A percentile compares a stretch with the other conserved stretches of the same genome.
Conservation (phyloP, 2,888 invertebrate species). For the Perdita meconis region DNA sequence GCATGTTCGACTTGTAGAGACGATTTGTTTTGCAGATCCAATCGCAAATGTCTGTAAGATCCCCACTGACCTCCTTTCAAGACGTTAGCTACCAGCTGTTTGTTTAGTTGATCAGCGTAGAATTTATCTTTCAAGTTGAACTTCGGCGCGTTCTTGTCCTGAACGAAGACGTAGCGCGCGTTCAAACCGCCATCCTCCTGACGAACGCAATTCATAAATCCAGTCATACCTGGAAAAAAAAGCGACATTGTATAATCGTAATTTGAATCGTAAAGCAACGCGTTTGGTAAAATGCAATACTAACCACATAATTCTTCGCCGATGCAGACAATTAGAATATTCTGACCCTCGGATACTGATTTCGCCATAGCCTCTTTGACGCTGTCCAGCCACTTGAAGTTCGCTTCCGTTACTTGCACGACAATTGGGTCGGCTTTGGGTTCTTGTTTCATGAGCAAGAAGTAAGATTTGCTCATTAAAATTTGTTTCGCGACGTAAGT, state of each 20-base stretch:
- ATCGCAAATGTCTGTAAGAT: conserved; percentile 91
- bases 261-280: neutral
- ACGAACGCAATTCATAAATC: conserved; percentile 95
- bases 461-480: conserved; percentile 87
- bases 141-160: conserved; percentile 87
- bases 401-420: conserved; percentile 88
- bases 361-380: conserved; percentile 91
- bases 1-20: conserved; percentile 93
- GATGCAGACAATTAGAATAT: conserved; percentile 89
- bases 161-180: conserved; percentile 90
- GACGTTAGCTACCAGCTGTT: conserved; percentile 95
- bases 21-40: conserved; percentile 85
- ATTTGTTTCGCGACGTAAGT: conserved; percentile 87
- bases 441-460: conserved; percentile 88
- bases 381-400: conserved; percentile 92
- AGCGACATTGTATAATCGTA: neutral
- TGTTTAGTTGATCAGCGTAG: conserved; percentile 88
- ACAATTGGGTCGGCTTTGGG: conserved; percentile 84
- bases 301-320: conserved; percentile 86
- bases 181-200: conserved; percentile 93
- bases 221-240: conserved; percentile 90
- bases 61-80: conserved; percentile 94
- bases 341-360: conserved; percentile 86
- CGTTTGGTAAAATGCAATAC: neutral
- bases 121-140: conserved; percentile 87